Evolutionary conservation across 2,113 vertebrate genomes (phyloP).

Genomic region (Lepisosteus osseus): DNA sequence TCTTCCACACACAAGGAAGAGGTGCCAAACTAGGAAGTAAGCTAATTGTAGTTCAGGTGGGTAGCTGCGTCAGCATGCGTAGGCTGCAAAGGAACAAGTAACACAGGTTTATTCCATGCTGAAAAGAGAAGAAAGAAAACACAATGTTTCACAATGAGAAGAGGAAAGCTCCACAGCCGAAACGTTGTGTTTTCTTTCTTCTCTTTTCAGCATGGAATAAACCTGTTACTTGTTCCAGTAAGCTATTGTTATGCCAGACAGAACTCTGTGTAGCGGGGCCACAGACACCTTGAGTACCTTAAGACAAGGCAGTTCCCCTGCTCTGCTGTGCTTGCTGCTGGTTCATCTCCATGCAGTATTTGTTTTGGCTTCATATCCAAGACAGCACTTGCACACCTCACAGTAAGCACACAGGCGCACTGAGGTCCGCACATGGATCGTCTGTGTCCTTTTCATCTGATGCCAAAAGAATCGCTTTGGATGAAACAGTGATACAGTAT

Average conservation of each 20-base stretch:
- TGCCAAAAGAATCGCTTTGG: constrained; percentile 41
- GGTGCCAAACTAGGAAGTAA: too few species aligned
- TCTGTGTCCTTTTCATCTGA: constrained; percentile 38
- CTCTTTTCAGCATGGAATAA: too few species aligned
- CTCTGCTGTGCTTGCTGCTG: constrained; percentile 1
- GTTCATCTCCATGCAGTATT: constrained; percentile 33
- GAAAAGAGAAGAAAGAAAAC: too few species aligned
- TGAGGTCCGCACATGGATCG: constrained; percentile 52
- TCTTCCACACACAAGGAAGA: not conserved
- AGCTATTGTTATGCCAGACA: too few species aligned
- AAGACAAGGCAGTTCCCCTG: not conserved
- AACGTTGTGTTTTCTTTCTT: too few species aligned
- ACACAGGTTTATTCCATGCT: too few species aligned
- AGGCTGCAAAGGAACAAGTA: too few species aligned
- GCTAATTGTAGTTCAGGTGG: too few species aligned
- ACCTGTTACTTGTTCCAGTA: not conserved
- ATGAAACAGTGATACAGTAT: constrained; percentile 38
- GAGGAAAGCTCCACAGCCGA: not conserved
- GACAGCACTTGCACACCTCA: constrained; percentile 29
- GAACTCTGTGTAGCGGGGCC: too few species aligned
- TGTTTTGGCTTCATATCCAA: constrained; percentile 38
- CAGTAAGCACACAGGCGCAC: constrained; percentile 37
- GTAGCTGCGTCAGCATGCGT: too few species aligned
- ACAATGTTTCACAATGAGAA: too few species aligned
- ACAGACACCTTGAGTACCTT: too few species aligned